Base-by-base conservation (phyloP, 2,113 vertebrate species). In the Egretta garzetta region DNA sequence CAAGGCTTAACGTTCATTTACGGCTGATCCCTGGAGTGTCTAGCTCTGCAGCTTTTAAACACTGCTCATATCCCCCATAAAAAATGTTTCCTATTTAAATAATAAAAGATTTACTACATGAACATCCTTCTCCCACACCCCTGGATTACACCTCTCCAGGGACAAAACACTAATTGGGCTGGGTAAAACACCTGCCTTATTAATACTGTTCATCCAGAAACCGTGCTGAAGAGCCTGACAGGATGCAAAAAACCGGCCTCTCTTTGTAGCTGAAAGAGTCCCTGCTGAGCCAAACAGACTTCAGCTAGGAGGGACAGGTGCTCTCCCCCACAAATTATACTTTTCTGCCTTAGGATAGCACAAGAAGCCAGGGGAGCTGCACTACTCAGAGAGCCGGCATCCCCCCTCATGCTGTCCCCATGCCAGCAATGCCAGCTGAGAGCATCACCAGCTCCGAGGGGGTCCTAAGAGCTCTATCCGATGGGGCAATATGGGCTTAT, bases 1-100 rank as follows among this genome's bases (percentile, higher is more conserved):
- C 55, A 75, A 41, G 62, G 63, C 52, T 83, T 97, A 94, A 79
- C 35, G 71, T 91, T 58, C 56, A 2, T 91, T 98, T 97, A 91
- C 26, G 43, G 62, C 74, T 72, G 59, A 90, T 80, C 83, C 90
- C 79, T 92, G 80, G 74, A 52, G 62, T 4, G 88, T 92, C 93
- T 84, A 85, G 59, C 75, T 95, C 89, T 95, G 75, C 52, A 72
- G 89, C 79, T 73, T 96, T 67, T 90, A 96, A 97, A 96, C 41
- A 35, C 68, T 72, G 64, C 33, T 72, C 83, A 35, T 62, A 59
- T 77, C 28, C 71, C 52, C 30, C 55, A 77, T 68, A 66, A 96
- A 96, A 86, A 88, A 47, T 39, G 55, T 73, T 93, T 93, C 81
- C 77, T 88, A 60, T 81, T 95, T 82, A 90, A 97, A 95, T 67